Percentiles rank a stretch among this genome's conserved stretches.
Evolutionary conservation across 1,140 invertebrate species (phyloP).

Genomic region (Hyles vespertilio): DNA sequence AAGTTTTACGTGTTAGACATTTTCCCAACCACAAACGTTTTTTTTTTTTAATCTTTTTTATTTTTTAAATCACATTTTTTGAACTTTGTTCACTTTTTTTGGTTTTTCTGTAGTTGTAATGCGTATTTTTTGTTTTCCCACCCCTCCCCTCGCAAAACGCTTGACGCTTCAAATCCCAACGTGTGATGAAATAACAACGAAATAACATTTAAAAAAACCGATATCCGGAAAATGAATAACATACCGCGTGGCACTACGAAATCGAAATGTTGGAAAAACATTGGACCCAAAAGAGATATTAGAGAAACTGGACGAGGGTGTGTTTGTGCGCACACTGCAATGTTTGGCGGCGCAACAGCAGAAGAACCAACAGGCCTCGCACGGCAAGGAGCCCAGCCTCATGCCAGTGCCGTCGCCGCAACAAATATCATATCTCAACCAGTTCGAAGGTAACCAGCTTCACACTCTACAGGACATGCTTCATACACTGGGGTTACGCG

Average conservation of each 20-base stretch:
- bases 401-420: constrained; percentile 97
- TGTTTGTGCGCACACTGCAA: constrained; percentile 88
- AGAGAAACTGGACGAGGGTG: constrained; percentile 81
- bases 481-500: constrained; percentile 17
- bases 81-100: constrained; percentile 41
- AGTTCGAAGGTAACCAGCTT: constrained; percentile 85
- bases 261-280: constrained; percentile 27
- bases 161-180: constrained; percentile 72
- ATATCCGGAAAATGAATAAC: constrained; percentile 16
- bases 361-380: constrained; percentile 67
- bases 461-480: constrained; percentile 26
- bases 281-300: constrained; percentile 62
- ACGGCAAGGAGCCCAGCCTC: constrained; percentile 89
- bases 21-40: constrained; percentile 70
- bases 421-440: constrained; percentile 96
- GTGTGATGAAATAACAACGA: constrained; percentile 68
- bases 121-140: constrained; percentile 73
- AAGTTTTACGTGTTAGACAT: constrained; percentile 66
- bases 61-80: constrained; percentile 29
- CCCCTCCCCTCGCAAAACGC: constrained; percentile 63
- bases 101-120: constrained; percentile 74
- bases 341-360: constrained; percentile 87
- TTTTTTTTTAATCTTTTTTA: constrained; percentile 29
- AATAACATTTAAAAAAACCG: constrained; percentile 29
- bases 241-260: constrained; percentile 6